Conservation (phyloP, 2,888 invertebrate species). For the Glaucopsyche alexis region DNA sequence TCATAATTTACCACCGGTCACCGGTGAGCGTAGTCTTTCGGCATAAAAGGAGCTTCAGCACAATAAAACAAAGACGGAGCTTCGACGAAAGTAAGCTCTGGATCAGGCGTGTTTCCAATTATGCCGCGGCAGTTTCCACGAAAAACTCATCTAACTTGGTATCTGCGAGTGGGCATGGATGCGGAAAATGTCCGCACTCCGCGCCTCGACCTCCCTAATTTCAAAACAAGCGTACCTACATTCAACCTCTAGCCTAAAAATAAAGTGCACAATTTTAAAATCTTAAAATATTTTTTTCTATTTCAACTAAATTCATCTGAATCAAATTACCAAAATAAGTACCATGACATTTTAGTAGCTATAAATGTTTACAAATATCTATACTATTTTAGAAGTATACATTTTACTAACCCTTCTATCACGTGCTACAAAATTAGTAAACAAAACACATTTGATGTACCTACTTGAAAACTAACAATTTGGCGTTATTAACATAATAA, state of each 20-base stretch:
- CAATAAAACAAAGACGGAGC: not conserved
- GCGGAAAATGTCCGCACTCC: slow-evolving; percentile 36
- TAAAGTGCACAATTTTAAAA: no score
- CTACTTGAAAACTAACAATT: not conserved
- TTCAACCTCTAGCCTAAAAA: not conserved
- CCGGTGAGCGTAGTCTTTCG: not conserved
- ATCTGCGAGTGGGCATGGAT: slow-evolving; percentile 38
- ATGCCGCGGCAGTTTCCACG: slow-evolving; percentile 51
- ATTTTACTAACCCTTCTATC: not conserved
- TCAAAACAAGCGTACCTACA: not conserved
- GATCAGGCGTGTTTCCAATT: slow-evolving; percentile 50
- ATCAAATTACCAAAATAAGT: no score
- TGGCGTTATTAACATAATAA: slow-evolving; percentile 2
- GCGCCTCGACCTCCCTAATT: slow-evolving; percentile 30
- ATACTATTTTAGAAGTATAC: no score
- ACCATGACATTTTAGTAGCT: no score
- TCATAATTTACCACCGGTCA: not conserved
- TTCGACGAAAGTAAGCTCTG: slow-evolving; percentile 21
- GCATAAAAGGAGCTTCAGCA: slow-evolving; percentile 21
- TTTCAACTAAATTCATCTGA: no score
- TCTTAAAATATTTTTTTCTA: not conserved
- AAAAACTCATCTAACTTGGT: slow-evolving; percentile 67
- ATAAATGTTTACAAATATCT: no score
- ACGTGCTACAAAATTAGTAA: not conserved
- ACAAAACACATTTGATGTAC: not conserved